phyloP scores from a whole-genome alignment of 1,140 invertebrate species.

The Drosophila nigrodunni region DNA sequence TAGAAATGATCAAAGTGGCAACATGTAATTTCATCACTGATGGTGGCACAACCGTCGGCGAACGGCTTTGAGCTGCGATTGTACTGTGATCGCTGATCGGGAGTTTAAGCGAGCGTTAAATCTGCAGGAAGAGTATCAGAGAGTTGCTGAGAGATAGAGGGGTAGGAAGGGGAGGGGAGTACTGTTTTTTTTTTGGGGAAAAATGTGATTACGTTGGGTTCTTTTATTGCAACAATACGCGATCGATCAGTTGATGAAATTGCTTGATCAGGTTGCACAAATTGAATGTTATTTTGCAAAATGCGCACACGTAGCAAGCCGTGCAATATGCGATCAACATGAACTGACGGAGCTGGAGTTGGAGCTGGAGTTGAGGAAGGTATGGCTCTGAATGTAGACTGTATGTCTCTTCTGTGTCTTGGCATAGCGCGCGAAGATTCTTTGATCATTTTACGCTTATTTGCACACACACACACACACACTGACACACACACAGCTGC shows the following conservation, averaged over 20 bases:
- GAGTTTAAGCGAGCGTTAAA: constrained; percentile 77
- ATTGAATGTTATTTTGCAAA: constrained; percentile 84
- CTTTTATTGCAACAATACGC: constrained; percentile 44
- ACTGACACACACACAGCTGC: constrained; percentile 45
- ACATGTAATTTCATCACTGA: constrained; percentile 72
- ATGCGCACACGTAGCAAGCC: constrained; percentile 76
- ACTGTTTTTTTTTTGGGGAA: constrained; percentile 33
- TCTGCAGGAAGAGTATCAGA: constrained; percentile 13
- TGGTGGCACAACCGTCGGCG: constrained; percentile 58
- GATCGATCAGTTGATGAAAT: constrained; percentile 64
- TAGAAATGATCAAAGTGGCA: constrained; percentile 76
- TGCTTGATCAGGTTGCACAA: constrained; percentile 82
- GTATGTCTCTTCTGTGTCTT: constrained; percentile 30
- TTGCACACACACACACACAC: constrained; percentile 48
- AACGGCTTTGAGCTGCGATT: constrained; percentile 59
- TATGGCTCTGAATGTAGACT: constrained; percentile 29
- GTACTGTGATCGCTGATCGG: constrained; percentile 31
- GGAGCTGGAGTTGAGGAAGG: neutral
- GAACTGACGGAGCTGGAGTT: neutral
- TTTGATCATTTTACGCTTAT: constrained; percentile 84
- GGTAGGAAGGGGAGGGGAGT: constrained; percentile 14
- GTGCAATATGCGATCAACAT: constrained; percentile 56
- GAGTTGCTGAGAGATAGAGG: neutral
- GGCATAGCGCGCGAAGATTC: constrained; percentile 81
- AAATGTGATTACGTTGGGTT: constrained; percentile 64